Conservation (phyloP, 2,113 vertebrate species). For the Eudyptes chrysolophus region DNA sequence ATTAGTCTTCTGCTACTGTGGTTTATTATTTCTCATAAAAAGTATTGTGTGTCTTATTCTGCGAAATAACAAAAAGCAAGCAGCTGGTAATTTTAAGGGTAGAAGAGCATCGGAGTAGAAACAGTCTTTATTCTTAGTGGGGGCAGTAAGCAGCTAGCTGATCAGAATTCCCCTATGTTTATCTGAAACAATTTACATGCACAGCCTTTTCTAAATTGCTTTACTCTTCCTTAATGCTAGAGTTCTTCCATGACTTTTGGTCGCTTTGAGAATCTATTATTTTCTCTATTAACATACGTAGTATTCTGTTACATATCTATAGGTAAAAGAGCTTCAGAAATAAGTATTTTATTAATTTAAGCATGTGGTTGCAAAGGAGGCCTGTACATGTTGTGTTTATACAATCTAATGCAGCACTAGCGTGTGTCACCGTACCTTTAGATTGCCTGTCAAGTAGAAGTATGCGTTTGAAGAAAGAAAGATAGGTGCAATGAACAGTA, state of each 20-base stretch:
- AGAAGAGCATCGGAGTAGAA: background rate
- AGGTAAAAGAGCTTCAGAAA: background rate
- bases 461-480: background rate
- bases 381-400: background rate
- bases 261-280: background rate
- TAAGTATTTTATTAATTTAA: background rate
- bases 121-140: background rate
- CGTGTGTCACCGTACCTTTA: background rate
- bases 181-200: background rate
- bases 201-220: background rate
- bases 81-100: background rate
- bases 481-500: background rate
- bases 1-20: background rate
- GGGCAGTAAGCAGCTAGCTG: background rate
- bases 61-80: background rate
- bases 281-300: background rate
- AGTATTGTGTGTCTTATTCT: background rate
- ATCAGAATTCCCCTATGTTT: background rate
- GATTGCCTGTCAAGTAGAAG: background rate
- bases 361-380: background rate
- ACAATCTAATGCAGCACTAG: background rate
- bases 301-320: background rate
- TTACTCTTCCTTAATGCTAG: background rate
- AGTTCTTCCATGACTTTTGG: background rate
- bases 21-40: background rate